Evolutionary conservation across 2,888 invertebrate genomes (phyloP), one percentile per base, ranked within the genome.

Genomic region (Stenoptilia bipunctidactyla): DNA sequence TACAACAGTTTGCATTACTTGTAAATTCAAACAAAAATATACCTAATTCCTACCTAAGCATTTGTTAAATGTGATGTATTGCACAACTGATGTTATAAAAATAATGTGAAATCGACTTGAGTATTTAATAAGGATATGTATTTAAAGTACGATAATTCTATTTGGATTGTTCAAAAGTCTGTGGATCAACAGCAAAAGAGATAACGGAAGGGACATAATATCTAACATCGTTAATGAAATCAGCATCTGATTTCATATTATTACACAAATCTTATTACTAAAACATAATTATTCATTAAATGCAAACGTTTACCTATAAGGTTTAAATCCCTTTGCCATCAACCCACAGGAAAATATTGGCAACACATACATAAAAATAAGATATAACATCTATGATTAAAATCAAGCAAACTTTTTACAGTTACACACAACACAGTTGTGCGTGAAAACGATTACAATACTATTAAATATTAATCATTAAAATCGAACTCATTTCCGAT

Each of bases 81-180:
- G 82, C 83, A 83, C 83, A 67, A 72, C 76, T 70, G 82, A 71
- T 72, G 69, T 76, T 70, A 70, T 55, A 57, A 70, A 71, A 66
- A 47, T 58, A 66, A 61, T 66, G 66, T 74, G 75, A 73, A 74
- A 64, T 69, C 60, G 66, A 61, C 62, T 66, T 83, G 83, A 83
- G 83, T 83, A 83, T 83, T 83, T 66, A 71, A 61, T 64, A 72
- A 71, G 75, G 83, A 83, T 83, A 83, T 83, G 83, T 83, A 70
- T 79, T 58, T 58, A 68, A 64, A 69, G 69, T 67, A 66, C 74
- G 79, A 77, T 64, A 61, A 61, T 56, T 71, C 62, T 56, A 79
- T 75, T 63, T 64, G 62, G 68, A 62, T 72, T 73, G 71, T 73
- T 66, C 65, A 58, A 48, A 43, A 36, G 45, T 59, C 76, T 69